Evolutionary conservation across 2,113 vertebrate genomes (phyloP).

Genomic region (Lonchura striata): DNA sequence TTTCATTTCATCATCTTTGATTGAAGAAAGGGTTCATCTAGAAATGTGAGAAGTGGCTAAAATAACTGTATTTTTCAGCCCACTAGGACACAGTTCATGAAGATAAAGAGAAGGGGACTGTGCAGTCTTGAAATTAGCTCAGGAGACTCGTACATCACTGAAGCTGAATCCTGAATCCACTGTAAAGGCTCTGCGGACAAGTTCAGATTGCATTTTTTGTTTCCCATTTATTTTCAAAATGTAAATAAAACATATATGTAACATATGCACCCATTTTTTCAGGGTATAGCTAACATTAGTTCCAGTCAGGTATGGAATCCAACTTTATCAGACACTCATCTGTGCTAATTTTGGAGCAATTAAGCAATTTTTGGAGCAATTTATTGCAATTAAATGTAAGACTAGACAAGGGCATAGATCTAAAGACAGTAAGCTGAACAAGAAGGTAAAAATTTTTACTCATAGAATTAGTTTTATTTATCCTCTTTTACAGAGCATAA

Average conservation of each 20-base stretch:
- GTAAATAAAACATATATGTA: not conserved
- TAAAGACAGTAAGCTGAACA: not conserved
- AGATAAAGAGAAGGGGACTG: not conserved
- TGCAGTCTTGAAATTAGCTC: not conserved
- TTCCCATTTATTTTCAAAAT: not conserved
- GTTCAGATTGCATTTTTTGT: not conserved
- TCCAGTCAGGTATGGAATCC: not conserved
- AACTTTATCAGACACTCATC: not conserved
- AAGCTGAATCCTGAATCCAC: not conserved
- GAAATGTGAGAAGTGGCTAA: slow-evolving; percentile 35
- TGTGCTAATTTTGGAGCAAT: not conserved
- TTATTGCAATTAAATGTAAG: not conserved
- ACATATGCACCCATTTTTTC: not conserved
- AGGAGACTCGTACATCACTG: not conserved
- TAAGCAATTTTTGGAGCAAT: not conserved
- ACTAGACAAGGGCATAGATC: not conserved
- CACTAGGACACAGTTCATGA: not conserved
- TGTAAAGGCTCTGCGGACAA: not conserved
- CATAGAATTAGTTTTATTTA: not conserved
- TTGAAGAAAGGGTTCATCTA: slow-evolving; percentile 49
- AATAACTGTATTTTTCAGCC: not conserved
- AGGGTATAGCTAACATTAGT: not conserved
- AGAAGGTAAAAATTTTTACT: not conserved
- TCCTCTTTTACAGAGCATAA: not conserved
- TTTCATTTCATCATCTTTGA: slow-evolving; percentile 63